Base-by-base conservation (phyloP, 2,888 invertebrate genomes). In the Bombyx huttoni region DNA sequence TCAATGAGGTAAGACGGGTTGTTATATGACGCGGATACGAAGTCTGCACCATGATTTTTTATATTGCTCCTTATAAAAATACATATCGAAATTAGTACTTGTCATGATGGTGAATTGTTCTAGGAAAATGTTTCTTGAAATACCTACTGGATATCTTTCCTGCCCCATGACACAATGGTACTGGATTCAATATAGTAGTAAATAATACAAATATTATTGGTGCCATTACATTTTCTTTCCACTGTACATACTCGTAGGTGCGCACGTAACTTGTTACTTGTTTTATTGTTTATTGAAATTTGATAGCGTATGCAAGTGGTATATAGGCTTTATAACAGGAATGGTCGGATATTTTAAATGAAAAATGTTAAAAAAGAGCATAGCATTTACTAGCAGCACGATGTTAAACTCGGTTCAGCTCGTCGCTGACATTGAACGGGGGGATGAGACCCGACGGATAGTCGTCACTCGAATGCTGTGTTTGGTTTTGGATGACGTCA, bases 291-390 rank as follows among this genome's bases (percentile, higher is more conserved):
- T 3, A 40, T 40, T 40, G 40, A 40, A 40, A 40, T 40, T 40
- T 40, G 40, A 40, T 48, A 53, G 51, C 54, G 51, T 47, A 49
- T 34, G 48, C 48, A 34, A 47, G 45, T 45, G 46, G 50, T 51
- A 48, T 51, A 51, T 52, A 51, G 53, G 6, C 7, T 46, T 14
- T 45, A 34, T 10, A 8, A 40, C 47, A 14, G 46, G 49, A 40
- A 40, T 7, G 40, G 9, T 3, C 12, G 9, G 8, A 40, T 40
- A 40, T 10, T 40, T 8, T 40, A 12, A 40, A 40, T 40, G 12
- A 8, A 40, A 40, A 40, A 40, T 40, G 7, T 10, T 10, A 3
- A 10, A 12, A 8, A 40, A 40, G 7, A 3, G 7, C 8, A 40
- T 12, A 40, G 2, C 9, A 40, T 40, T 24, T 24, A 24, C 24